Percentiles rank a stretch among this genome's conserved stretches.
These are phyloP conservation scores for Gallinago media DNA, from an alignment of 2,113 vertebrate genomes.

Conservation along the genomic window DNA sequence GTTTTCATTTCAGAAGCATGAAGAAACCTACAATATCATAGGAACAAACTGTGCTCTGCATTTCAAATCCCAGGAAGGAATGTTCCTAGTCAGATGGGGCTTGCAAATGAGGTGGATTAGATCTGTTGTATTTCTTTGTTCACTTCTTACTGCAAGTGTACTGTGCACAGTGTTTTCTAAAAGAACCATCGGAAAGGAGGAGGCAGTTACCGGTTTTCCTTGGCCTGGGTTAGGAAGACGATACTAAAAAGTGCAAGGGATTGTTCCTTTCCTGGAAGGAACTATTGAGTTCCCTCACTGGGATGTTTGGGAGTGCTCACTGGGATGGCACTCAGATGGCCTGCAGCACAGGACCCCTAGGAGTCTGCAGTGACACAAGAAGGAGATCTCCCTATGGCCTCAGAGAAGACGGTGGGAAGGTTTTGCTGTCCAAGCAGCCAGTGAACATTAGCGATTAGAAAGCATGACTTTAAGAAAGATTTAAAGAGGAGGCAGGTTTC, in stretches of 20 bases:
- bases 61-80: neutral
- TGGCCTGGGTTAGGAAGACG: neutral
- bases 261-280: neutral
- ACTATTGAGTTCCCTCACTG: too few relatives aligned
- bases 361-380: neutral
- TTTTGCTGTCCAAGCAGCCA: neutral
- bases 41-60: neutral
- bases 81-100: neutral
- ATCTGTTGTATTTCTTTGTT: neutral
- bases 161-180: neutral
- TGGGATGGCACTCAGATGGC: neutral
- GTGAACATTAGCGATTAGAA: neutral
- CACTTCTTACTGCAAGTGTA: neutral
- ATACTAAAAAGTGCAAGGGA: accelerated
- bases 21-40: neutral
- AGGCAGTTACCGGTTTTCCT: neutral
- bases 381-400: neutral
- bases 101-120: neutral
- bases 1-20: neutral
- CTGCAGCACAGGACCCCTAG: neutral
- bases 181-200: neutral
- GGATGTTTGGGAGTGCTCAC: neutral
- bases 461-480: neutral
- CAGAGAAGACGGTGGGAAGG: neutral
- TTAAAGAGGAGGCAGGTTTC: neutral